Conservation (phyloP, 2,113 vertebrate genomes). For the pig (Sus scrofa) region DNA sequence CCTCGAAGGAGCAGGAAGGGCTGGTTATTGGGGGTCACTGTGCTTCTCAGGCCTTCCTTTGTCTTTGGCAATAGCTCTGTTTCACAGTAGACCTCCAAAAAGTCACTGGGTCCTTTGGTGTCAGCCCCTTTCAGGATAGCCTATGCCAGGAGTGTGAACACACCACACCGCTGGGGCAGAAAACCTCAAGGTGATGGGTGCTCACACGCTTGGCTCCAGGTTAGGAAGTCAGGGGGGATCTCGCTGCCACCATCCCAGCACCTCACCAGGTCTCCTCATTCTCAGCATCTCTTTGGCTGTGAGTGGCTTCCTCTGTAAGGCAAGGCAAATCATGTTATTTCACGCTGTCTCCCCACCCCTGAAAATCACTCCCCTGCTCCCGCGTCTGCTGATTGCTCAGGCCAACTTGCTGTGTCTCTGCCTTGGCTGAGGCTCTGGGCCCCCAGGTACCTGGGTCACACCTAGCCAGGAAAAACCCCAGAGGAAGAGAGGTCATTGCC, state of each 20-base stretch:
- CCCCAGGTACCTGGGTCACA: neutral
- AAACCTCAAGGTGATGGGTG: neutral
- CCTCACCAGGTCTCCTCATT: rapidly evolving
- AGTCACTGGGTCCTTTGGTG: neutral
- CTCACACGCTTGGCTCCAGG: neutral
- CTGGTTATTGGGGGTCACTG: neutral
- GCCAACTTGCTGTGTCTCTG: neutral
- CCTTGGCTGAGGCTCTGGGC: neutral
- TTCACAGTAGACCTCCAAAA: neutral
- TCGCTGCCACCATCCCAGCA: rapidly evolving
- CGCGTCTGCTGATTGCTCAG: neutral
- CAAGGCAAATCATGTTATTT: neutral
- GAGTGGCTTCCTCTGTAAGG: neutral
- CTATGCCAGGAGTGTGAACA: neutral
- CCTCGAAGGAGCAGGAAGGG: neutral
- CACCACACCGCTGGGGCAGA: neutral
- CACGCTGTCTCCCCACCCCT: neutral
- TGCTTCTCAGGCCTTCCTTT: neutral
- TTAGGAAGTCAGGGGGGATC: neutral
- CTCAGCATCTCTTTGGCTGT: neutral
- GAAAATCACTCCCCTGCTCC: neutral
- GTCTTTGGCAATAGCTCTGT: neutral
- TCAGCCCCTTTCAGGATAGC: neutral
- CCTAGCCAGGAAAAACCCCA: neutral
- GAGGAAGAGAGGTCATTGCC: conserved; percentile 7